These are phyloP conservation scores for Trachelus tabidus DNA, from an alignment of 2,888 invertebrate species.

Conservation along the genomic window DNA sequence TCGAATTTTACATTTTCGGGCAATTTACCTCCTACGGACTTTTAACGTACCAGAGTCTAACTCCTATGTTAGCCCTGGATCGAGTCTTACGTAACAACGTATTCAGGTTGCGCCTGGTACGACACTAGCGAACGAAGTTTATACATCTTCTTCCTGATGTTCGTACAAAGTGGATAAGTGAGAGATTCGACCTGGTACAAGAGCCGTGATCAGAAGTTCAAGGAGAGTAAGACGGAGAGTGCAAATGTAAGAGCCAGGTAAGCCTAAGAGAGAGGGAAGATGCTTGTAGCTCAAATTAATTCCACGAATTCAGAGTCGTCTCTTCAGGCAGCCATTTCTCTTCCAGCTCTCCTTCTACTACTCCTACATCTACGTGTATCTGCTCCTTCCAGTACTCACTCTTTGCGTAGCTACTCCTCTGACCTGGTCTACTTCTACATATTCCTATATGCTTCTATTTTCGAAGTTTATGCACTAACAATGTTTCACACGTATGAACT, in stretches of 20 bases:
- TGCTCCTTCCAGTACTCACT: not conserved
- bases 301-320: constrained; percentile 11
- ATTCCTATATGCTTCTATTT: not conserved
- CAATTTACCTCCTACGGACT: not conserved
- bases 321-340: not conserved
- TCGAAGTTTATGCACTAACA: not conserved
- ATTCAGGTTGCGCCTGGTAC: not conserved
- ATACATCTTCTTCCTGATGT: not conserved
- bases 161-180: not conserved
- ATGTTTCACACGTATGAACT: not conserved
- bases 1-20: not conserved
- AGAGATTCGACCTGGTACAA: constrained; percentile 2
- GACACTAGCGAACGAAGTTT: not conserved
- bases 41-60: not conserved
- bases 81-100: not conserved
- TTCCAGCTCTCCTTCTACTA: not conserved
- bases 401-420: not conserved
- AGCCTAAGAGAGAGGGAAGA: not conserved
- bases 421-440: not conserved
- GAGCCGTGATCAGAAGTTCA: not conserved
- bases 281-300: constrained; percentile 12
- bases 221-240: not conserved
- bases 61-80: not conserved
- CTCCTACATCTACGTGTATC: not conserved
- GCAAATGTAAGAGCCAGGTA: not conserved